phyloP scores from a whole-genome alignment of 1,140 invertebrate species.

The Muscidifurax raptorellus region DNA sequence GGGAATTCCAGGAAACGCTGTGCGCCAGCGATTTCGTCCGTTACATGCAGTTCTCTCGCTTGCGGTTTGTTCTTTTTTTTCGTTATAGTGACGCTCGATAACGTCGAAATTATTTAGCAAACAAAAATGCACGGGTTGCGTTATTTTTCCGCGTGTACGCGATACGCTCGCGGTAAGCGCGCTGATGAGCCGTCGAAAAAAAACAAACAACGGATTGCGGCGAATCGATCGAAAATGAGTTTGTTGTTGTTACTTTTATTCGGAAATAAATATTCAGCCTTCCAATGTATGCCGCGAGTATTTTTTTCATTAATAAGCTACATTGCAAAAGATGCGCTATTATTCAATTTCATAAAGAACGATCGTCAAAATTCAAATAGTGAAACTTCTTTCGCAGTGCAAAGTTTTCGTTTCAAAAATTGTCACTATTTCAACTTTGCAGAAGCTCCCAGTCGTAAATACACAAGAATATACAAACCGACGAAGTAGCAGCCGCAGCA shows the following conservation, averaged over 20 bases:
- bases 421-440: no score
- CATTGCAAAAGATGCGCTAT: no score
- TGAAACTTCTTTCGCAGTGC: no score
- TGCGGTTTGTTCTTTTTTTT: background rate
- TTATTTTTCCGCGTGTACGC: background rate
- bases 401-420: no score
- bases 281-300: no score
- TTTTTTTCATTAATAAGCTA: no score
- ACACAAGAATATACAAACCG: slow-evolving; percentile 12
- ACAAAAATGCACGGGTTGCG: background rate
- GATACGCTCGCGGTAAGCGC: background rate
- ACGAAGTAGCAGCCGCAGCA: slow-evolving; percentile 51
- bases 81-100: background rate
- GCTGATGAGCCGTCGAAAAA: background rate
- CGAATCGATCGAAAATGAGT: no score
- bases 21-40: background rate
- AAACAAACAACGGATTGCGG: background rate
- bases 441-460: no score
- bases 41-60: background rate
- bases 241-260: background rate
- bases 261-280: slow-evolving; percentile 29
- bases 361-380: no score
- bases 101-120: background rate
- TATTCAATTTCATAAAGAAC: no score
- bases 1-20: background rate